phyloP scores from a whole-genome alignment of 2,113 vertebrate genomes.

The Hymenochirus boettgeri region DNA sequence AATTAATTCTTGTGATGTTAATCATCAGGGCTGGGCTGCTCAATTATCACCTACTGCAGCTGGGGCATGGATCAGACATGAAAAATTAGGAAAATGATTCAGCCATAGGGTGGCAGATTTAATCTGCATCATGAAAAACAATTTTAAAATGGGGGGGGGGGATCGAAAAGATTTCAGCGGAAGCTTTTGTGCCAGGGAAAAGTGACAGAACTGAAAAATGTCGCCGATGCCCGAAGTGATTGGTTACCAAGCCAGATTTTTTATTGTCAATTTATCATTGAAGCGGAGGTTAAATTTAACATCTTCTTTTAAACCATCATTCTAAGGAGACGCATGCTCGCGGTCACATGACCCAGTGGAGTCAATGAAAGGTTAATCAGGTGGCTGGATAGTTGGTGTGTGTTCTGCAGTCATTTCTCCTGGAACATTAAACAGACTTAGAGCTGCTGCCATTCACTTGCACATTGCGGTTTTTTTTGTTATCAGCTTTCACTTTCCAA shows the following conservation, averaged over 20 bases:
- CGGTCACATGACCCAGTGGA: constrained; percentile 71
- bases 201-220: constrained; percentile 98
- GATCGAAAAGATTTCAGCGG: constrained; percentile 86
- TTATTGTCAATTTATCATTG: constrained; percentile 99
- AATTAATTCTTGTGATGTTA: constrained; percentile 99
- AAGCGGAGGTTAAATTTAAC: constrained; percentile 94
- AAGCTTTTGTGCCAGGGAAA: constrained; percentile 86
- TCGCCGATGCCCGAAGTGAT: constrained; percentile 93
- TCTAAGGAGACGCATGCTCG: constrained; percentile 74
- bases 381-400: constrained; percentile 79
- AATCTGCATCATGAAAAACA: constrained; percentile 99
- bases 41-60: constrained; percentile 99
- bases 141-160: constrained; percentile 95
- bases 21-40: constrained; percentile 99
- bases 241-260: constrained; percentile 98
- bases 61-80: constrained; percentile 98
- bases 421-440: constrained; percentile 44
- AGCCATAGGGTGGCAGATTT: constrained; percentile 99
- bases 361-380: constrained; percentile 98
- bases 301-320: constrained; percentile 88
- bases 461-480: no score
- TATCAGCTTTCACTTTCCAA: no score
- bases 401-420: constrained; percentile 68
- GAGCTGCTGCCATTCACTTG: constrained; percentile 48
- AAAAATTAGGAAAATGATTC: constrained; percentile 99